Evolutionary conservation across 2,888 invertebrate genomes (phyloP).

Genomic region (Andrena fulva): DNA sequence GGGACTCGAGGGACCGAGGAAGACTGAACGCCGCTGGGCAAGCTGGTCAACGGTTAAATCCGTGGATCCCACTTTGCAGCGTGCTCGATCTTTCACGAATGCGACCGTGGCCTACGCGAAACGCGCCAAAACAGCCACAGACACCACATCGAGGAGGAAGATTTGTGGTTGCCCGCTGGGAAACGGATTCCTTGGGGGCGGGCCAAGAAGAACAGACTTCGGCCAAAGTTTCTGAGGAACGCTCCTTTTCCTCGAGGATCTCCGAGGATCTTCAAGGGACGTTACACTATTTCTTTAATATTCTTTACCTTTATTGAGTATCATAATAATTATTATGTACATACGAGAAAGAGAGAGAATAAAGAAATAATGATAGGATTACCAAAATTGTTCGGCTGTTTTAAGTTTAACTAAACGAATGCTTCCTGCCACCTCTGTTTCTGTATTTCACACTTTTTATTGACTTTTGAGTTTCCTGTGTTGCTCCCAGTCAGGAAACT

Average conservation of each 20-base stretch:
- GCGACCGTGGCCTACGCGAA: conserved; percentile 32
- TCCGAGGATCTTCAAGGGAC: conserved; percentile 9
- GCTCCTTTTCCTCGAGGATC: not conserved
- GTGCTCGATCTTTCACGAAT: conserved; percentile 1
- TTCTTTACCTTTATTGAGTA: not conserved
- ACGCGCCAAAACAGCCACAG: conserved; percentile 35
- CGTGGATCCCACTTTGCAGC: conserved; percentile 49
- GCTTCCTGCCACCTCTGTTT: too few relatives aligned
- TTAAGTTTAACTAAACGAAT: not conserved
- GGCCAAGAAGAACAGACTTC: conserved; percentile 46
- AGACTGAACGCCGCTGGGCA: conserved; percentile 52
- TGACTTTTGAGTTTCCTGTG: too few relatives aligned
- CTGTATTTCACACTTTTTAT: too few relatives aligned
- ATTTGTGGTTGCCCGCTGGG: conserved; percentile 46
- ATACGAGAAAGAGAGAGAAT: not conserved
- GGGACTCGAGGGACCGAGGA: conserved; percentile 23
- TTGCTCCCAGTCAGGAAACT: too few relatives aligned
- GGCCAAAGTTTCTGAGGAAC: conserved; percentile 1
- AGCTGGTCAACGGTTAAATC: conserved; percentile 64
- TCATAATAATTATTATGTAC: not conserved
- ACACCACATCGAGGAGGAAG: conserved; percentile 26
- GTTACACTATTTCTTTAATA: not conserved
- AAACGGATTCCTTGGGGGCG: conserved; percentile 50
- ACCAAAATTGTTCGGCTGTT: not conserved
- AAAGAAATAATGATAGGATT: not conserved